Base-by-base conservation (phyloP, 2,888 invertebrate species). In the Omphaloscelis lunosa region DNA sequence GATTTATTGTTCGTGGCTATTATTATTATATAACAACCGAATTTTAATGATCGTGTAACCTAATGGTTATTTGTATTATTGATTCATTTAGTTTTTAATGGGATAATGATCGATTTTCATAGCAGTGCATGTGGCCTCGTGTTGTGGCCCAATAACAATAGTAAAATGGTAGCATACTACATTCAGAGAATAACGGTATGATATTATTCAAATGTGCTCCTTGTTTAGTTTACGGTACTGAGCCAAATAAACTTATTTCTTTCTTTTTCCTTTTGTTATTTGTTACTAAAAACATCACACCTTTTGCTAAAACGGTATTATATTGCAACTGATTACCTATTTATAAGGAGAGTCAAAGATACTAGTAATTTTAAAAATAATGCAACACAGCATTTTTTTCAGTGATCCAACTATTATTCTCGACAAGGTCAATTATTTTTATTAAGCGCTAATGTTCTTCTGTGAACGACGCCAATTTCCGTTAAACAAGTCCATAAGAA, bases 1-100 rank as follows among this genome's bases (percentile, higher is more conserved):
- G 72, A 89, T 89, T 89, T 89, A 89, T 87, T 81, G 84, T 83
- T 65, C 4, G 7, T 20, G 39, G 41, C 62, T 48, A 71, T 78
- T 75, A 75, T 77, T 73, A 48, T 67, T 63, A 67, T 72, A 73
- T 71, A 73, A 75, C 34, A 66, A 15, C 17, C 27, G 7, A 67
- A 48, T 75, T 76, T 62, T 70, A 79, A 69, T 51, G 56, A 65
- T 71, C 71, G 15, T 71, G 51, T 53, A 61, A 56, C 53, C 27
- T 53, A 15, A 15, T 23, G 23, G 15, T 66, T 58, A 62, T 59
- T 75, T 66, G 58, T 48, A 34, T 62, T 56, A 27, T 72, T 23
- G 63, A 72, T 59, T 34, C 0, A 20, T 67, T 78, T 45, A 51
- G 48, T 61, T 82, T 61, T 27, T 0, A 48, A 45, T 53, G 2